Percentiles rank a stretch among this genome's conserved stretches.
phyloP scores from a whole-genome alignment of 2,888 invertebrate genomes.

The Scaptomyza caliginosa region DNA sequence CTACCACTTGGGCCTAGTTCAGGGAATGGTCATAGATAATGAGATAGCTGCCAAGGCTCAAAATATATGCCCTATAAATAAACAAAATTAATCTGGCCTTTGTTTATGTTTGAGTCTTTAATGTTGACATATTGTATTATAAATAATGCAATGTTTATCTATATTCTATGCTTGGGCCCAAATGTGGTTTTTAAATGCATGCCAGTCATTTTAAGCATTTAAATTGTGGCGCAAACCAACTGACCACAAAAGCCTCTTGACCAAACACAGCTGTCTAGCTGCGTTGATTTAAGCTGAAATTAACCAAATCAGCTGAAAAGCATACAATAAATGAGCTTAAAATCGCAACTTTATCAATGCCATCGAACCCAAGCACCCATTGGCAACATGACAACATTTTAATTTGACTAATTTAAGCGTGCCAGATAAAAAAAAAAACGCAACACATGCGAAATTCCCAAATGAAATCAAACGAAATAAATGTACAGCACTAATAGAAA shows the following conservation, averaged over 20 bases:
- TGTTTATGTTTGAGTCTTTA: background rate
- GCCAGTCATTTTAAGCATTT: conserved; percentile 7
- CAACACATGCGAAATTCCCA: background rate
- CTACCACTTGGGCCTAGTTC: conserved; percentile 44
- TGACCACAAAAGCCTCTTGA: conserved; percentile 49
- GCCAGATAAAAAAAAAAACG: background rate
- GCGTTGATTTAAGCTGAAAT: conserved; percentile 35
- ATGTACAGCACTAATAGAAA: conserved; percentile 40
- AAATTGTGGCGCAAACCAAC: conserved; percentile 3
- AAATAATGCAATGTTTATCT: background rate
- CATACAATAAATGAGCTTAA: conserved; percentile 36
- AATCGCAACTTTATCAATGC: conserved; percentile 37
- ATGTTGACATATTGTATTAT: background rate
- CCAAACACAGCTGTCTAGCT: conserved; percentile 19
- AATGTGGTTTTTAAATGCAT: background rate
- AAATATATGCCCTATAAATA: conserved; percentile 35
- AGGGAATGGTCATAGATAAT: conserved; percentile 40
- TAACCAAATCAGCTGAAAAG: conserved; percentile 56
- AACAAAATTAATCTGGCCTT: conserved; percentile 21
- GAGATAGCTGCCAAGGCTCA: conserved; percentile 28
- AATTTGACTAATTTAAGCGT: conserved; percentile 48
- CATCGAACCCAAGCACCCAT: conserved; percentile 16
- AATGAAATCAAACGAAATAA: conserved; percentile 23
- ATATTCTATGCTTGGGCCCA: background rate
- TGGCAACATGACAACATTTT: conserved; percentile 28